These are phyloP conservation scores for Ictidomys tridecemlineatus DNA, from an alignment of 2,113 vertebrate species.

Conservation along the genomic window DNA sequence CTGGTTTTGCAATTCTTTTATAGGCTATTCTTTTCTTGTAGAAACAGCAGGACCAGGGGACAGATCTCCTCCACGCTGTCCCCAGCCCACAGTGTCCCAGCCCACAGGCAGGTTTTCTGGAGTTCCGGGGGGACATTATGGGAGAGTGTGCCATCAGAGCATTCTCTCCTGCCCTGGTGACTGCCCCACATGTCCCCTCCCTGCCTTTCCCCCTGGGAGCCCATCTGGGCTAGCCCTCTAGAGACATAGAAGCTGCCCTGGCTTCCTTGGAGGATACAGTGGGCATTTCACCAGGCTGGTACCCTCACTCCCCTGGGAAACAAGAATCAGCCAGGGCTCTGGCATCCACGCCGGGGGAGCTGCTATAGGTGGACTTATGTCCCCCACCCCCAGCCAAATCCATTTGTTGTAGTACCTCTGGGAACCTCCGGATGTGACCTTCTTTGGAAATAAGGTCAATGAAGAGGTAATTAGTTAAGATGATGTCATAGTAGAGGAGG, in stretches of 20 bases:
- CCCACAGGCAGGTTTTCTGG: not conserved
- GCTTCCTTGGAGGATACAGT: not conserved
- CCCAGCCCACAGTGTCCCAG: accelerated
- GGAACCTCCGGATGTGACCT: not conserved
- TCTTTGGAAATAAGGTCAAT: not conserved
- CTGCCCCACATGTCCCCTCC: not conserved
- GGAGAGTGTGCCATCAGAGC: not conserved
- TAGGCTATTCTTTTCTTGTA: not conserved
- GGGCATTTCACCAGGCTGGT: not conserved
- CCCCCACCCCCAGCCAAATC: too few species aligned
- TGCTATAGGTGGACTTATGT: not conserved
- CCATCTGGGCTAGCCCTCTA: not conserved
- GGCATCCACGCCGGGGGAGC: too few species aligned
- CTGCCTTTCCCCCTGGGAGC: not conserved
- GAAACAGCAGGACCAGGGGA: accelerated
- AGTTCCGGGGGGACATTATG: not conserved
- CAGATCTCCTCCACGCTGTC: too few species aligned
- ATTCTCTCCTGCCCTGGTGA: not conserved
- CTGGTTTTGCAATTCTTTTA: not conserved
- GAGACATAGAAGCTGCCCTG: too few species aligned
- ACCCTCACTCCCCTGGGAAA: not conserved
- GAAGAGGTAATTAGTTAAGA: not conserved
- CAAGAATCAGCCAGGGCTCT: not conserved
- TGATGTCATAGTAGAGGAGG: not conserved
- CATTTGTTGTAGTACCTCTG: not conserved